phyloP scores from a whole-genome alignment of 2,113 vertebrate genomes.

The Aspidoscelis tigris region DNA sequence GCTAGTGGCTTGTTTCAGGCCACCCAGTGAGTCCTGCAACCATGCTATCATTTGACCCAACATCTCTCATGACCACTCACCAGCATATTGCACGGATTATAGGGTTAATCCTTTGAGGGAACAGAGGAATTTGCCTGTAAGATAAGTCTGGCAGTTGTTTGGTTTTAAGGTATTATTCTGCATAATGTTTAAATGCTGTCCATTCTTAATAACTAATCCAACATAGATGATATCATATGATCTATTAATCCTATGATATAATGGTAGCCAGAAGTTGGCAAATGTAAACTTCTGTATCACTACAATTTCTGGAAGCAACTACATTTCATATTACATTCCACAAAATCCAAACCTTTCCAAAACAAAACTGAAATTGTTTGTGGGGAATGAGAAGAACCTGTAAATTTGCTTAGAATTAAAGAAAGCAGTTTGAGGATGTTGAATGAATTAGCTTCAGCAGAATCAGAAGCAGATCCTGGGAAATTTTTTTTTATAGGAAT shows the following conservation, averaged over 20 bases:
- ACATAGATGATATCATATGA: conserved; percentile 51
- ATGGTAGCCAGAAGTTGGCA: conserved; percentile 66
- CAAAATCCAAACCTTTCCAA: conserved; percentile 47
- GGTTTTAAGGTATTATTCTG: conserved; percentile 58
- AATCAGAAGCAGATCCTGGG: neutral
- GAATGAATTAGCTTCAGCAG: conserved; percentile 10
- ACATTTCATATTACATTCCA: conserved; percentile 63
- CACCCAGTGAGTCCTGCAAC: conserved; percentile 51
- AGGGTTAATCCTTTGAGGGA: conserved; percentile 41
- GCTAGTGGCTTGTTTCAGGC: conserved; percentile 15
- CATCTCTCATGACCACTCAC: neutral
- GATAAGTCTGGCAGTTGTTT: conserved; percentile 42
- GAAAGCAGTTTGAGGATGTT: conserved; percentile 46
- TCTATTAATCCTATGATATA: conserved; percentile 61
- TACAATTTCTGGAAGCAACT: conserved; percentile 51
- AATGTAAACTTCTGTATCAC: conserved; percentile 61
- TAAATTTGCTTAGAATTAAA: conserved; percentile 59
- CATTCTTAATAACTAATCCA: conserved; percentile 52
- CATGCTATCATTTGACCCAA: conserved; percentile 30
- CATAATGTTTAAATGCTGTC: conserved; percentile 49
- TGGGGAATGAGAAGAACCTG: conserved; percentile 37
- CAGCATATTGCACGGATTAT: conserved; percentile 18
- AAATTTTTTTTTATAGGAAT: neutral
- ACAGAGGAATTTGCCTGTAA: conserved; percentile 29
- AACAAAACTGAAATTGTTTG: conserved; percentile 56